These are phyloP conservation scores for Lacerta agilis DNA, from an alignment of 2,797 vertebrate species.

Conservation along the genomic window DNA sequence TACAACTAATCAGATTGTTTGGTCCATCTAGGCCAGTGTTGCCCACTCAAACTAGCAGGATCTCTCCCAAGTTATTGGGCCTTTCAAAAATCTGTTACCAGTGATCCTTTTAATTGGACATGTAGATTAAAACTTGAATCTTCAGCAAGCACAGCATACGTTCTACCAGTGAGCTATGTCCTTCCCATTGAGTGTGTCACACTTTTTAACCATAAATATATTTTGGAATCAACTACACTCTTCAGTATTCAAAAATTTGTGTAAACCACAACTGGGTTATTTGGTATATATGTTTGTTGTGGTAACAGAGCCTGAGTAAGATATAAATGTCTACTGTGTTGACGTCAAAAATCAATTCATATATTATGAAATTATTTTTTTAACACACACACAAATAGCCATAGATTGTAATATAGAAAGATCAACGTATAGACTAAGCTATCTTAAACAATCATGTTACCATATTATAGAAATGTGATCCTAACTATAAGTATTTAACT, in stretches of 20 bases:
- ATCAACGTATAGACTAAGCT: background rate
- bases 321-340: background rate
- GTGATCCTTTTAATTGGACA: background rate
- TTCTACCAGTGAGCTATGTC: background rate
- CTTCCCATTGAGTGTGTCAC: background rate
- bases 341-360: background rate
- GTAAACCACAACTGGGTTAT: background rate
- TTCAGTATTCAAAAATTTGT: background rate
- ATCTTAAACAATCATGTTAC: background rate
- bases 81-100: too few relatives aligned
- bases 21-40: background rate
- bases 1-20: background rate
- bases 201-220: background rate
- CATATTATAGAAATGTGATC: background rate
- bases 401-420: background rate
- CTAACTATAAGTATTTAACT: background rate
- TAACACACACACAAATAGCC: background rate
- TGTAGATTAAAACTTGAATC: background rate
- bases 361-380: background rate
- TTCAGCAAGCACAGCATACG: background rate
- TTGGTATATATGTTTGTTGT: background rate
- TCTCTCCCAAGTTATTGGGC: background rate
- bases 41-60: background rate
- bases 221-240: background rate
- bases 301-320: background rate